Percentiles rank a stretch among this genome's conserved stretches.
phyloP scores from a whole-genome alignment of 2,113 vertebrate genomes.

The Onychostruthus taczanowskii region DNA sequence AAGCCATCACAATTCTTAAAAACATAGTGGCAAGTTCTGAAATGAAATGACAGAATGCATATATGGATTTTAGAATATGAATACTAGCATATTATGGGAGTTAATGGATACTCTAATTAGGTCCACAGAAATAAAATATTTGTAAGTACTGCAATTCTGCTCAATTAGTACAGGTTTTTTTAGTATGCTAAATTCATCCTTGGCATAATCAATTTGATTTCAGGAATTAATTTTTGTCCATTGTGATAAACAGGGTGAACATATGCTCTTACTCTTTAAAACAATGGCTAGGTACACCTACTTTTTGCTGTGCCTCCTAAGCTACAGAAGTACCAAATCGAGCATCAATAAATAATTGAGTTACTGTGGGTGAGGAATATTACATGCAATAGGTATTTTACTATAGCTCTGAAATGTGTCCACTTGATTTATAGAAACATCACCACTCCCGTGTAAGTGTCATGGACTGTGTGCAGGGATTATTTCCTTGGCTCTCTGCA shows the following conservation, averaged over 20 bases:
- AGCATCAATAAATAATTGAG: neutral
- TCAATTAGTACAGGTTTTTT: neutral
- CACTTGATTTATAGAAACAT: neutral
- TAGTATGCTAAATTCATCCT: neutral
- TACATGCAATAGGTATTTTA: neutral
- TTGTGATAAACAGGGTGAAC: neutral
- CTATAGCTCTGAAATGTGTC: neutral
- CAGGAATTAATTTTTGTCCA: neutral
- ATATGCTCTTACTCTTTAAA: neutral
- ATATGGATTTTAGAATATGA: neutral
- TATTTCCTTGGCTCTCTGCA: neutral
- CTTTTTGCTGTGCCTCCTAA: neutral
- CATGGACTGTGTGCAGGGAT: neutral
- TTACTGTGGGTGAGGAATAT: neutral
- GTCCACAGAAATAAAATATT: neutral
- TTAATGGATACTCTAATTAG: neutral
- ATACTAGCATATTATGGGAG: neutral
- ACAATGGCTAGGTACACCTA: fast-evolving
- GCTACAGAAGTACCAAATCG: neutral
- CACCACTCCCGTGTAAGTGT: neutral
- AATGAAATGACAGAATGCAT: neutral
- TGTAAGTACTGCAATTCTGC: neutral
- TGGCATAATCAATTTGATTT: neutral
- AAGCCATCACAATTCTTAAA: neutral
- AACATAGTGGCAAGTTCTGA: neutral